Conservation (phyloP, 2,113 vertebrate genomes). For the Epinephelus lanceolatus region DNA sequence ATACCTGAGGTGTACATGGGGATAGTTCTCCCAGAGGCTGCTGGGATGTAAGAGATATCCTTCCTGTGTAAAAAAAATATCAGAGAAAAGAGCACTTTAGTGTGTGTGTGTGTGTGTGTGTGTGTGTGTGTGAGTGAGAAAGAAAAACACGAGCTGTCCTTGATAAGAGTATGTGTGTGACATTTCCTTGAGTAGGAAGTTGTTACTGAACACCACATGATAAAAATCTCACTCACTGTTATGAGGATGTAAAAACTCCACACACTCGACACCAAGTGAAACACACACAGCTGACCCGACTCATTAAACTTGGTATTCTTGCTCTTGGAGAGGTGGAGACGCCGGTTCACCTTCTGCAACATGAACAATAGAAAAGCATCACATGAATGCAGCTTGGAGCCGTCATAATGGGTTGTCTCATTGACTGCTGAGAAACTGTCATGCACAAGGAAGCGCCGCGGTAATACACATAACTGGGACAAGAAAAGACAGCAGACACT, state of each 20-base stretch:
- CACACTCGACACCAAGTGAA: constrained; percentile 92
- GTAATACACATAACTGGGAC: constrained; percentile 34
- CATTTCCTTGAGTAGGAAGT: neutral
- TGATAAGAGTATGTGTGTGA: neutral
- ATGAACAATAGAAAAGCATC: constrained; percentile 30
- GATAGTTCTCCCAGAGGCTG: constrained; percentile 97
- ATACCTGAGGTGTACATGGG: constrained; percentile 95
- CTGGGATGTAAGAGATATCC: constrained; percentile 94
- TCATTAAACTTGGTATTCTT: constrained; percentile 99
- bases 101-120: too few species aligned
- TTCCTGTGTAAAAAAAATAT: constrained; percentile 81
- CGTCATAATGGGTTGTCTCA: neutral
- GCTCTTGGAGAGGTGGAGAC: constrained; percentile 98
- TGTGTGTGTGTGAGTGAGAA: neutral
- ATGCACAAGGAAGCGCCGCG: constrained; percentile 36
- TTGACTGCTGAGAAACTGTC: constrained; percentile 5
- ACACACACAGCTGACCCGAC: constrained; percentile 95
- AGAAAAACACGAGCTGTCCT: neutral
- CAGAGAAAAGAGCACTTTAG: neutral
- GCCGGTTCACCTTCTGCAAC: constrained; percentile 93
- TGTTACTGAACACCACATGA: neutral
- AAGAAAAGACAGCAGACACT: constrained; percentile 25
- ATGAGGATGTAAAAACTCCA: constrained; percentile 94
- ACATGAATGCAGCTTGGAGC: constrained; percentile 10
- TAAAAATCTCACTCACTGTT: constrained; percentile 85